These are phyloP conservation scores for Tenthredo scrophulariae DNA, from an alignment of 2,888 invertebrate species.

Conservation along the genomic window DNA sequence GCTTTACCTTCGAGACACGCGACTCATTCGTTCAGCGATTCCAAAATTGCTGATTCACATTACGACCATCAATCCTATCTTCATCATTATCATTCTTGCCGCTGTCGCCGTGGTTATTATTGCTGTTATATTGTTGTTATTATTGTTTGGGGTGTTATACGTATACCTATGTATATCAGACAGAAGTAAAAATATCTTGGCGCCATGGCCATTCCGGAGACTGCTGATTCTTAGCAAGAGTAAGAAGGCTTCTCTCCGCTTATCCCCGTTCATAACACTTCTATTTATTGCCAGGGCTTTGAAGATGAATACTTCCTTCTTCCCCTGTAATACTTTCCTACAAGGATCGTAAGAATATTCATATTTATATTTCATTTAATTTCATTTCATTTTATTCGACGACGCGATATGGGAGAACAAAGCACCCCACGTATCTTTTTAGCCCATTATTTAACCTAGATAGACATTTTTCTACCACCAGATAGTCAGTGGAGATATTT, in stretches of 20 bases:
- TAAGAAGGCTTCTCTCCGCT: neutral
- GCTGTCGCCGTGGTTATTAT: constrained; percentile 1
- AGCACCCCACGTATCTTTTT: neutral
- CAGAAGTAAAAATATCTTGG: neutral
- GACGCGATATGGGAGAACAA: neutral
- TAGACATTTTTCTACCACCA: neutral
- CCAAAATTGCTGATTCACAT: constrained; percentile 47
- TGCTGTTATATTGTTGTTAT: constrained; percentile 13
- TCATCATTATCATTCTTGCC: constrained; percentile 3
- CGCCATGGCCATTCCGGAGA: neutral
- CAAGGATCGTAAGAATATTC: neutral
- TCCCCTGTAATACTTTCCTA: neutral
- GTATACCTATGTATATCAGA: neutral
- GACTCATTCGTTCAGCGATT: neutral
- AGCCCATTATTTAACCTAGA: neutral
- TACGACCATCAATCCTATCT: constrained; percentile 26
- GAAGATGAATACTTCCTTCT: neutral
- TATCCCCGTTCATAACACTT: neutral
- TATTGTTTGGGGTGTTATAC: neutral
- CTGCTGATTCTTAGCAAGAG: neutral
- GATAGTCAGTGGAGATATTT: neutral
- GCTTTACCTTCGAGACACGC: constrained; percentile 30
- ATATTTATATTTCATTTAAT: neutral
- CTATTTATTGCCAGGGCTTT: neutral
- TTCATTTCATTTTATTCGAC: neutral